These are phyloP conservation scores for Melanotaenia maccullochi DNA, from an alignment of 2,797 vertebrate genomes.

Conservation along the genomic window DNA sequence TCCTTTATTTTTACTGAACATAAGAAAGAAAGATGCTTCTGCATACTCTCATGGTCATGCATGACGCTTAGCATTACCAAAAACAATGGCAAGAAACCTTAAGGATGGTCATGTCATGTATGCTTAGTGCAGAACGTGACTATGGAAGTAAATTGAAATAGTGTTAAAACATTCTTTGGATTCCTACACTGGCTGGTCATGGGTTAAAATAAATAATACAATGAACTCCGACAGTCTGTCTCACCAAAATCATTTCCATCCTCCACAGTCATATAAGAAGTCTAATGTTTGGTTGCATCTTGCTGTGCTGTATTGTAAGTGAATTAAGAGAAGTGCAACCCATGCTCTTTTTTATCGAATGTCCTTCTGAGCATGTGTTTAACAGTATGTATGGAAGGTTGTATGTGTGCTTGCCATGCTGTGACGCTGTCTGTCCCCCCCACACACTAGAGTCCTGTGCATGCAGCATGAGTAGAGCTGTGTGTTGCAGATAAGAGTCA, in stretches of 20 bases:
- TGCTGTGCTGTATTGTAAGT: slow-evolving; percentile 46
- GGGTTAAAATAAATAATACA: slow-evolving; percentile 34
- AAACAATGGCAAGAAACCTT: not conserved
- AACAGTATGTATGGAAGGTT: slow-evolving; percentile 11
- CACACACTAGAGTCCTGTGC: slow-evolving; percentile 63
- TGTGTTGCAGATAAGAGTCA: slow-evolving; percentile 72
- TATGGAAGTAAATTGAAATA: too few relatives aligned
- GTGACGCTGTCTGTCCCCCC: slow-evolving; percentile 57
- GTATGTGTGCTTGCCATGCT: slow-evolving; percentile 40
- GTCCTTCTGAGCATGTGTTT: slow-evolving; percentile 4
- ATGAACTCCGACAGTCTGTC: slow-evolving; percentile 33
- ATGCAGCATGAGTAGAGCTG: slow-evolving; percentile 70
- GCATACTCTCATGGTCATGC: not conserved
- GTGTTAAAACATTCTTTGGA: not conserved
- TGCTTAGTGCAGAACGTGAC: not conserved
- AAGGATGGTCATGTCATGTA: not conserved
- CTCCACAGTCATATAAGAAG: slow-evolving; percentile 21
- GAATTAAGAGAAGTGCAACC: slow-evolving; percentile 59
- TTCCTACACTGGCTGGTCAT: slow-evolving; percentile 12
- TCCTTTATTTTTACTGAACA: not conserved
- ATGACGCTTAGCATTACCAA: not conserved
- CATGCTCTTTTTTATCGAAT: slow-evolving; percentile 37
- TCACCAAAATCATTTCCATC: slow-evolving; percentile 18
- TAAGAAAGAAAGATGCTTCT: not conserved
- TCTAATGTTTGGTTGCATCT: slow-evolving; percentile 47